Evolutionary conservation across 2,797 vertebrate species (phyloP), one percentile per base, ranked within the genome.

Genomic region (Acanthornis magna): DNA sequence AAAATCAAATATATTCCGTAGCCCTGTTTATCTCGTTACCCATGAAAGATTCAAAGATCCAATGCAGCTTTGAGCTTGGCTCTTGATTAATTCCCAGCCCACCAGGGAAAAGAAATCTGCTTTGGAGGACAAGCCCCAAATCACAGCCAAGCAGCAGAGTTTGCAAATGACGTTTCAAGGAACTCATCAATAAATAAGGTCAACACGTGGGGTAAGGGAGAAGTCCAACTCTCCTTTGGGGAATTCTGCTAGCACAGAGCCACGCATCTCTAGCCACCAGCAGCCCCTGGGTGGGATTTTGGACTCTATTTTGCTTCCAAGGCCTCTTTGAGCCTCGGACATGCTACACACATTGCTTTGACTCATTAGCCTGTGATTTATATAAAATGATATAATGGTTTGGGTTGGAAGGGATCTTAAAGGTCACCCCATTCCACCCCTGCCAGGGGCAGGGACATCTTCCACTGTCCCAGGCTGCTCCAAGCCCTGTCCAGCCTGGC

Each of bases 401-500:
- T 83, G 72, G 50, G n/a, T 19, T 1, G 32, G 55, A n/a, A 70
- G 50, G 43, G 20, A 57, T 11, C 19, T 51, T 3, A 57, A 43
- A 43, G 7, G 0, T 25, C 19, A 6, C 29, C 32, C 18, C 2
- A 2, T 36, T 2, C 13, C 42, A 0, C 18, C 12, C 14, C 10
- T 79, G 32, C 18, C 55, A 54, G 2, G 5, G 16, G 7, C 40
- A 60, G 40, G 34, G 17, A 53, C 54, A 54, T 5, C 10, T 74
- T 0, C 40, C 20, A 47, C 5, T 0, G 1, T 1, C 47, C 25
- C 30, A 74, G n/a, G 21, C 0, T 38, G 25, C 0, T 67, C 27
- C 61, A 60, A 73, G 9, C 11, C 30, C 40, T 0, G 0, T 40
- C 61, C 61, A 81, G 0, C 17, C 29, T 19, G 34, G 15, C 17